Conservation (phyloP, 2,797 vertebrate genomes). For the Halcyon chelicuti region DNA sequence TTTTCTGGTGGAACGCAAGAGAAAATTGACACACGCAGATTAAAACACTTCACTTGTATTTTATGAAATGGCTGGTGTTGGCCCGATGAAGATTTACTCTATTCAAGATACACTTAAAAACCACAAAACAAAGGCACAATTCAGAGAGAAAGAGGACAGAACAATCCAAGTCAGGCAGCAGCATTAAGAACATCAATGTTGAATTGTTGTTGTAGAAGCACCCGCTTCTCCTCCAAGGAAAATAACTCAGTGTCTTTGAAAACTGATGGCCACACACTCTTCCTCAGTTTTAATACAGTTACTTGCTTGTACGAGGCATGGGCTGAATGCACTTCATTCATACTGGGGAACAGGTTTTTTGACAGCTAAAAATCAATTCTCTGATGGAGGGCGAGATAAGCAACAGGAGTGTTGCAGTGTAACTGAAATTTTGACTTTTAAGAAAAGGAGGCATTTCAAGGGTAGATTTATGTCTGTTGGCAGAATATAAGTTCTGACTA, state of each 20-base stretch:
- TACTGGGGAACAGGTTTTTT: not conserved
- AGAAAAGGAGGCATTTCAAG: not conserved
- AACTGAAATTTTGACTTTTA: not conserved
- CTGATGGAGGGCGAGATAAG: not conserved
- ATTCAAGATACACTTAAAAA: conserved; percentile 7
- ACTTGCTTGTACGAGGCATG: not conserved
- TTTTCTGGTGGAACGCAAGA: not conserved
- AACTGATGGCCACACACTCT: not conserved
- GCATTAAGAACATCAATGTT: not conserved
- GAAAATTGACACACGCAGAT: not conserved
- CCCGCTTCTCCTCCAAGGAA: not conserved
- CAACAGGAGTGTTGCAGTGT: not conserved
- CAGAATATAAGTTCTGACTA: not conserved
- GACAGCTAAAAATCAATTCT: not conserved
- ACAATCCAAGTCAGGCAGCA: not conserved
- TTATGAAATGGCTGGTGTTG: conserved; percentile 1
- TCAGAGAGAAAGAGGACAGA: not conserved
- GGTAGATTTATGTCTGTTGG: not conserved
- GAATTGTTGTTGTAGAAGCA: not conserved
- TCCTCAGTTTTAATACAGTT: not conserved
- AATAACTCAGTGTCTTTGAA: conserved; percentile 16
- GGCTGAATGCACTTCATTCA: not conserved
- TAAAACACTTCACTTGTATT: not conserved
- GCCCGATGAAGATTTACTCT: conserved; percentile 17
- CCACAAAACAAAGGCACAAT: conserved; percentile 34